A percentile compares a stretch with the other conserved stretches of the same genome.
Conservation (phyloP, 2,888 invertebrate species). For the Stenotaenia linearis region DNA sequence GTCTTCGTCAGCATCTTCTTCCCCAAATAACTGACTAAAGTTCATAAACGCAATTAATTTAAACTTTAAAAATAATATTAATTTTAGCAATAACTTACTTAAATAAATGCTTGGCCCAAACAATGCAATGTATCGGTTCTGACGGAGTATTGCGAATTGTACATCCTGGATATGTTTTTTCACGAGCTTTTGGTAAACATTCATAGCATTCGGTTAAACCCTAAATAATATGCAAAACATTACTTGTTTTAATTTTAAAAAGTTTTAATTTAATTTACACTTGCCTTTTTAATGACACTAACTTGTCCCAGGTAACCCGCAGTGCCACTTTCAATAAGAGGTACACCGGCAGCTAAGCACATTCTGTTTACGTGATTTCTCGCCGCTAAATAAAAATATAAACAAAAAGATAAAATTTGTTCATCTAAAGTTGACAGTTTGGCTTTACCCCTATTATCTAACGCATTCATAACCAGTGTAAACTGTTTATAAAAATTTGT, state of each 20-base stretch:
- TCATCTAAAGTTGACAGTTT: no score
- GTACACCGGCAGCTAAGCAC: constrained; percentile 91
- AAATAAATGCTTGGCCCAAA: constrained; percentile 98
- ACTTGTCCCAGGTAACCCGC: constrained; percentile 93
- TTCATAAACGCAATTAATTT: background rate
- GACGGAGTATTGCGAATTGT: constrained; percentile 99
- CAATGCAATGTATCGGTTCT: constrained; percentile 97
- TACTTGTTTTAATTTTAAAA: background rate
- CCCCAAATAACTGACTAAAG: constrained; percentile 88
- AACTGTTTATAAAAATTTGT: constrained; percentile 87
- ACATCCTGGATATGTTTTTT: constrained; percentile 93
- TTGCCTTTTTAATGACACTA: constrained; percentile 50
- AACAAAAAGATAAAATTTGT: no score
- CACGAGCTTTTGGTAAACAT: constrained; percentile 83
- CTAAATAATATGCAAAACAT: constrained; percentile 43
- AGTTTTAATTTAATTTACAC: background rate
- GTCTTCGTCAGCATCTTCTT: constrained; percentile 92
- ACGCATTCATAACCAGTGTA: constrained; percentile 85
- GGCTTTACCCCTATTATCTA: constrained; percentile 78
- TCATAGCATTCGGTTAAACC: constrained; percentile 93
- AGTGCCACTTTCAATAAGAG: constrained; percentile 94
- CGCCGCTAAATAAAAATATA: constrained; percentile 57
- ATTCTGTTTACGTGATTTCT: constrained; percentile 97
- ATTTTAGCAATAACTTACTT: constrained; percentile 60
- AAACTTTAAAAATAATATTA: background rate